Evolutionary conservation across 2,797 vertebrate species (phyloP), one percentile per base, ranked within the genome.

Genomic region (Gephyroberyx darwinii): DNA sequence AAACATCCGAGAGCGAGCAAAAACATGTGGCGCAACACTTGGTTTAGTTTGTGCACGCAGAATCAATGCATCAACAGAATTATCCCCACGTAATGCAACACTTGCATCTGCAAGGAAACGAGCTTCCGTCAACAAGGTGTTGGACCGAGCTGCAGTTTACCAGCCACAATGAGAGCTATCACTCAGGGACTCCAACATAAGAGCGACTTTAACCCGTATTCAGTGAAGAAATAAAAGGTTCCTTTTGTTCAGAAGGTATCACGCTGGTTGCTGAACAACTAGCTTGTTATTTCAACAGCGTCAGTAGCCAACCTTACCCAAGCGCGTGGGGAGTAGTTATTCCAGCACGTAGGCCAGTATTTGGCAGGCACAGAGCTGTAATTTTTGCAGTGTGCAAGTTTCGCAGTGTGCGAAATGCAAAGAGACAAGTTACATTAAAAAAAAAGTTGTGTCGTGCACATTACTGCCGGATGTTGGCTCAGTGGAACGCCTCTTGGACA

Each of bases 331-430:
- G 75, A 65, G 70, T 45, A 35, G 76, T 58, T 69, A 41, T 71
- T 71, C 73, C 37, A 53, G 72, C 74, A 50, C 8, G 13, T 45
- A 57, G 58, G 20, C 14, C 8, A 20, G 58, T 20, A 10, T 75
- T 67, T 85, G 84, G 81, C 83, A 82, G 65, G 31, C 41, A 1
- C 3, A 33, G 60, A 69, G 55, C 45, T 70, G 58, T 56, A 69
- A 65, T 26, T 26, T 87, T 76, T 65, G 57, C 72, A 43, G 72
- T 65, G 80, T 26, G 26, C 26, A 26, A 82, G 75, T 77, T 82
- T 72, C 72, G 71, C 70, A 71, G 50, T 35, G 74, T 84, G 74
- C 45, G 51, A 85, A 84, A 83, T 82, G 60, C 55, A 58, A 82
- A n/a, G 14, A 12, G 13, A 82, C 86, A 13, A 43, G 61, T 71